These are phyloP conservation scores for Drosophila teissieri DNA, from an alignment of 1,140 invertebrate genomes.

Conservation along the genomic window DNA sequence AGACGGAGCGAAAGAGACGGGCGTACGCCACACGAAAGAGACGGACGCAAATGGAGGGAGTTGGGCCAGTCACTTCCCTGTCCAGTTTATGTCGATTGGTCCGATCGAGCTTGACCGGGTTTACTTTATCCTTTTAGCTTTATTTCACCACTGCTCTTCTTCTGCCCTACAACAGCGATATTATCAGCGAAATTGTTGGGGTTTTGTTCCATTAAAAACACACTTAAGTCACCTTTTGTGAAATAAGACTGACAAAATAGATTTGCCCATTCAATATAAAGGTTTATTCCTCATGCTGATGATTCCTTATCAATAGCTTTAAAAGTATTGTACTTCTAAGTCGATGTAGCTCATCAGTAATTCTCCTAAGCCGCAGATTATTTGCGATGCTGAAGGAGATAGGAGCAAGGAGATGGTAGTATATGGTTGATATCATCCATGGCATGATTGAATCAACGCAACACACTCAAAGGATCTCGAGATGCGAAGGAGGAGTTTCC, in stretches of 20 bases:
- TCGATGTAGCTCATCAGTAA: constrained; percentile 3
- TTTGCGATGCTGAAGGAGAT: constrained; percentile 7
- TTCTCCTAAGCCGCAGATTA: constrained; percentile 4
- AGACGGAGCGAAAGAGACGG: constrained; percentile 43
- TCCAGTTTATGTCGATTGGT: constrained; percentile 36
- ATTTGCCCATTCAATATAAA: too few relatives aligned
- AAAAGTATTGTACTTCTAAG: background rate
- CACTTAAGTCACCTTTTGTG: constrained; percentile 18
- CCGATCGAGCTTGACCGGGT: constrained; percentile 33
- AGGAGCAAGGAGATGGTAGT: background rate
- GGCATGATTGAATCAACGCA: constrained; percentile 77
- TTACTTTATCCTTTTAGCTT: constrained; percentile 2
- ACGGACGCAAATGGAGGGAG: constrained; percentile 11
- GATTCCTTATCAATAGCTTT: background rate
- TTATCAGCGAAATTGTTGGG: constrained; percentile 18
- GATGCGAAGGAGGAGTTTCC: constrained; percentile 45
- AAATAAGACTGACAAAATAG: background rate
- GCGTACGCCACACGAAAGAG: constrained; percentile 3
- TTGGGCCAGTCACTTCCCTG: constrained; percentile 59
- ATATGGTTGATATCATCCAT: constrained; percentile 62
- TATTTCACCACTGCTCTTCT: constrained; percentile 1
- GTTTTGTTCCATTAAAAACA: constrained; percentile 4
- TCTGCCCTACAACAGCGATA: constrained; percentile 17
- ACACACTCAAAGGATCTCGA: constrained; percentile 31
- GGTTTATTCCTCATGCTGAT: too few relatives aligned